Evolutionary conservation across 2,113 vertebrate species (phyloP).

Genomic region (Hippocampus abdominalis): DNA sequence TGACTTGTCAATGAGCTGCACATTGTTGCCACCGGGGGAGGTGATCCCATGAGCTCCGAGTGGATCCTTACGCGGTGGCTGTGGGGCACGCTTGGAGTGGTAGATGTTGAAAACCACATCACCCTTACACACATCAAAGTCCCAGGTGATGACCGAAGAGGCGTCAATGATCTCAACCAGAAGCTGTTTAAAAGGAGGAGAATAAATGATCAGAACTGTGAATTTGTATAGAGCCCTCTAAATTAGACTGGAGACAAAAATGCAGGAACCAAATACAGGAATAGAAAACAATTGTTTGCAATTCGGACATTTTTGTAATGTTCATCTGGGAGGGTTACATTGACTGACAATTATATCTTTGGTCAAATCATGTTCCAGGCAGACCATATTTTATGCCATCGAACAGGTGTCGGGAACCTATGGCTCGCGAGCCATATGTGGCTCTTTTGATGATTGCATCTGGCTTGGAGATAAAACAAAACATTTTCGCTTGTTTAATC

Average conservation of each 20-base stretch:
- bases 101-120: constrained; percentile 95
- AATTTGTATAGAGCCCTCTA: not conserved
- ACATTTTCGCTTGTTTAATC: too few relatives aligned
- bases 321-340: not conserved
- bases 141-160: constrained; percentile 95
- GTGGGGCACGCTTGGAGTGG: constrained; percentile 88
- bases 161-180: constrained; percentile 92
- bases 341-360: not conserved
- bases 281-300: not conserved
- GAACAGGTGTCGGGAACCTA: too few relatives aligned
- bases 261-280: not conserved
- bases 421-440: too few relatives aligned
- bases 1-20: constrained; percentile 88
- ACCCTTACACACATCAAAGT: constrained; percentile 96
- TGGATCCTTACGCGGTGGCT: constrained; percentile 86
- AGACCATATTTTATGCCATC: not conserved
- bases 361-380: not conserved
- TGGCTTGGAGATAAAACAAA: too few relatives aligned
- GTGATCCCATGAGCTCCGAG: constrained; percentile 85
- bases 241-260: not conserved
- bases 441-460: too few relatives aligned
- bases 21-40: constrained; percentile 87
- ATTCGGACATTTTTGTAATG: not conserved
- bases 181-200: constrained; percentile 67
- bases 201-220: not conserved